Evolutionary conservation across 2,888 invertebrate species (phyloP), one percentile per base, ranked within the genome.

Genomic region (Linnaemya tessellans): DNA sequence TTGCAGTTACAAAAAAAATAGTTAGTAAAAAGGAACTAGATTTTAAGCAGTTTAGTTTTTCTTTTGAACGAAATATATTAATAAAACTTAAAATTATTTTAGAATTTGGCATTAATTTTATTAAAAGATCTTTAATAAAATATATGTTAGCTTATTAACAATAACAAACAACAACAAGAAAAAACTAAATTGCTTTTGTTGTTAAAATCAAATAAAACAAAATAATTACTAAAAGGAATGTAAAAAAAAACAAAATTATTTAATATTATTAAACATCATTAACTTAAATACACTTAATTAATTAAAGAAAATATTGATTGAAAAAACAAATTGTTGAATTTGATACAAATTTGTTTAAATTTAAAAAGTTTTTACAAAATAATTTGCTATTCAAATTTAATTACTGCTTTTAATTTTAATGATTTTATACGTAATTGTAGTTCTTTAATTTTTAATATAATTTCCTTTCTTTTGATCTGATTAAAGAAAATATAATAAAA

Each of bases 171-270:
- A 41, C 10, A 10, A 60, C 20, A 22, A 60, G 62, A 68, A 73
- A 38, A 58, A 68, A 79, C 51, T 60, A 77, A 84, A 85, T 70
- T 79, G 82, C 82, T 82, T 84, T 78, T 78, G 81, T 85, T 85
- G 74, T 84, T 75, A 70, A 75, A 70, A 70, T 56, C 67, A 70
- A 82, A 51, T 41, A 60, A 70, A 78, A 71, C 11, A 49, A 51
- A 62, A 38, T 64, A 41, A 30, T 74, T 73, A 30, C 25, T 5
- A 25, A 54, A 43, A 43, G 46, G 51, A 70, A 51, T 46, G n/a
- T 22, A 73, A 73, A 22, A 73, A 73, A 22, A 64, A 70, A 64
- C 9, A 68, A 13, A 49, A 60, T 73, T 71, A 71, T 71, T 71
- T 58, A 58, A 58, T 56, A 70, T 56, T 65, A 56, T 70, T 43